A percentile compares a stretch with the other conserved stretches of the same genome.
These are phyloP conservation scores for Bos indicus DNA, from an alignment of 2,113 vertebrate species.

Conservation along the genomic window DNA sequence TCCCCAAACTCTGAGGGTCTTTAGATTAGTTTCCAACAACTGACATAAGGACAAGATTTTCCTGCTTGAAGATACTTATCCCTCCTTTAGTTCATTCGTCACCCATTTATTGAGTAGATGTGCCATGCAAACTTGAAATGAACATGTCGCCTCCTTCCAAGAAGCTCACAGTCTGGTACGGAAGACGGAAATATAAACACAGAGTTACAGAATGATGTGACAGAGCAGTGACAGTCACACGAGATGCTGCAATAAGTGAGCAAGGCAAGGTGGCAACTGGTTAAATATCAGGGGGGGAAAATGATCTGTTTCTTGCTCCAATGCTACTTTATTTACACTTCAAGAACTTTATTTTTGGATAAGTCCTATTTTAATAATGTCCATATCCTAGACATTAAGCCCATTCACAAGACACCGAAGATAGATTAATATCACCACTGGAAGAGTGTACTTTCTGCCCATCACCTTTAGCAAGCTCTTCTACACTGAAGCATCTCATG, in stretches of 20 bases:
- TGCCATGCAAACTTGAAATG: background rate
- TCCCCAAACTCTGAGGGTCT: background rate
- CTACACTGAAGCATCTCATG: background rate
- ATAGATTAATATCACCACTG: background rate
- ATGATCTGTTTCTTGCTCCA: background rate
- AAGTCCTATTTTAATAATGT: background rate
- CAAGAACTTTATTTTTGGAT: slow-evolving; percentile 6
- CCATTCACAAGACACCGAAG: background rate
- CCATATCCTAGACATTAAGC: background rate
- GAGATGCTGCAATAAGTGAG: background rate
- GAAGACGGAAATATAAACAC: background rate
- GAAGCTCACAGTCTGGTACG: background rate
- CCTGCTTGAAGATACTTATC: background rate
- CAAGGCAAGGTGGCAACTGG: background rate
- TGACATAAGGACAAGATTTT: background rate
- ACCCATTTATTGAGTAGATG: background rate
- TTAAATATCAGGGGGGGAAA: background rate
- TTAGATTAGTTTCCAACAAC: background rate
- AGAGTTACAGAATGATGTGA: background rate
- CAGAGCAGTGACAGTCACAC: background rate
- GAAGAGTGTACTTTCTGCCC: background rate
- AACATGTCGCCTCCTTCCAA: background rate
- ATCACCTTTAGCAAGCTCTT: background rate
- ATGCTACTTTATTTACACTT: slow-evolving; percentile 13
- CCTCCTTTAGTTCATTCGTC: background rate